Percentiles rank a stretch among this genome's conserved stretches.
Evolutionary conservation across 2,113 vertebrate species (phyloP).

Genomic region (Ophthalmolycus amberensis): DNA sequence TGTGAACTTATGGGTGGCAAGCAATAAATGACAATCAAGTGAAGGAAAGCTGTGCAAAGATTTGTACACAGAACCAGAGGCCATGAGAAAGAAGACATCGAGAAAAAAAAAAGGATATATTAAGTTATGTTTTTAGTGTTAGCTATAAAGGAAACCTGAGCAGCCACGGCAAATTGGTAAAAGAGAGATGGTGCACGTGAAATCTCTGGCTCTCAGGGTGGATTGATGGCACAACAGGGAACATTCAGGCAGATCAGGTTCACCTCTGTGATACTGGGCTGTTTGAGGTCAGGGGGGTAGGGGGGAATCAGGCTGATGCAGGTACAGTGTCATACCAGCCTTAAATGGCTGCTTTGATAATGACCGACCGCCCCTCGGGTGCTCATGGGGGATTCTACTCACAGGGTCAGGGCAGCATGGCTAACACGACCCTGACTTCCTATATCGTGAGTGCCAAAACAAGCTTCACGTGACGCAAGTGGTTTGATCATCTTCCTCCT

Average conservation of each 20-base stretch:
- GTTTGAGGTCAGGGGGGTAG: conserved; percentile 10
- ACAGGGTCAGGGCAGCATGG: conserved; percentile 35
- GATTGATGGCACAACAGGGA: conserved; percentile 65
- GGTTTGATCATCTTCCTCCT: neutral
- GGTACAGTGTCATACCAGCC: conserved; percentile 18
- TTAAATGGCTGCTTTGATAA: conserved; percentile 17
- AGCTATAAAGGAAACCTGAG: conserved; percentile 50
- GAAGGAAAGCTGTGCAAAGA: neutral
- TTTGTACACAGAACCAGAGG: neutral
- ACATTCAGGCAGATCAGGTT: conserved; percentile 45
- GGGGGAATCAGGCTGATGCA: conserved; percentile 11
- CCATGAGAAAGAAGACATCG: neutral
- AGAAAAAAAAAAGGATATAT: neutral
- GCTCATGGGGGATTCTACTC: conserved; percentile 24
- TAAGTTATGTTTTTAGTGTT: conserved; percentile 27
- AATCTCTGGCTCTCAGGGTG: conserved; percentile 20
- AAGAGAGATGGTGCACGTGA: conserved; percentile 40
- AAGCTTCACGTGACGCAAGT: conserved; percentile 12
- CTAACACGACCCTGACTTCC: conserved; percentile 46
- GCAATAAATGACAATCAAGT: neutral
- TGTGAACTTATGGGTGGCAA: neutral
- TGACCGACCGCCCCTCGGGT: conserved; percentile 31
- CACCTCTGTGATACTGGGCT: conserved; percentile 28
- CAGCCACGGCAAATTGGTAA: conserved; percentile 57
- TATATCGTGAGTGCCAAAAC: conserved; percentile 29